phyloP scores from a whole-genome alignment of 2,888 invertebrate genomes.

The Sesamia inferens region DNA sequence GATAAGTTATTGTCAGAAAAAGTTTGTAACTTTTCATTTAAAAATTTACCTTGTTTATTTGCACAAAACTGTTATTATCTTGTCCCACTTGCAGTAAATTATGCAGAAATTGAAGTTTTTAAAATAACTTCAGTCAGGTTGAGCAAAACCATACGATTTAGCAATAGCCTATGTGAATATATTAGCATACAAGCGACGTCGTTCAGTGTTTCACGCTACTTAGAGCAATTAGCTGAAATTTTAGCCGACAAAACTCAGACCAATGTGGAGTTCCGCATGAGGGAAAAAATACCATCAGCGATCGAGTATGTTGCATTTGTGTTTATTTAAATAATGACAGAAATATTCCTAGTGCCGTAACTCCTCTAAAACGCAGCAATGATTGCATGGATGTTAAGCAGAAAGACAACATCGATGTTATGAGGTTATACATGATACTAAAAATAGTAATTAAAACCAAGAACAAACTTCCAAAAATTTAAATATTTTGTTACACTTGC shows the following conservation, averaged over 20 bases:
- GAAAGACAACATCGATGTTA: not conserved
- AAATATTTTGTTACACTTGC: not conserved
- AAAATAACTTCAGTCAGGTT: conserved; percentile 12
- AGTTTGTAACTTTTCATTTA: not conserved
- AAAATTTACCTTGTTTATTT: not conserved
- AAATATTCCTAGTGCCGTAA: not conserved
- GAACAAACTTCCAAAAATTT: not conserved
- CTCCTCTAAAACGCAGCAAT: not conserved
- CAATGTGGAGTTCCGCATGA: conserved; percentile 42
- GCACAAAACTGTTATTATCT: not conserved
- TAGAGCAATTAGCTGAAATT: conserved; percentile 52
- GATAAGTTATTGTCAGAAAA: not conserved
- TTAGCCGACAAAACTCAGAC: conserved; percentile 41
- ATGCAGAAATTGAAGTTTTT: conserved; percentile 5
- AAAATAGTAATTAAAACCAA: not conserved
- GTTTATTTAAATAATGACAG: conserved; percentile 5
- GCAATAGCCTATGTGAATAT: conserved; percentile 32
- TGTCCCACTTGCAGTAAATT: no score
- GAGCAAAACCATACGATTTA: conserved; percentile 20
- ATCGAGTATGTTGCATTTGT: conserved; percentile 11
- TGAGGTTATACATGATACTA: not conserved
- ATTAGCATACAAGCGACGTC: conserved; percentile 51
- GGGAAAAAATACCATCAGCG: conserved; percentile 12
- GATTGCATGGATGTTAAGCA: not conserved
- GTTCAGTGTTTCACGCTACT: conserved; percentile 56